phyloP scores from a whole-genome alignment of 2,888 invertebrate species.

The Metalampra italica region DNA sequence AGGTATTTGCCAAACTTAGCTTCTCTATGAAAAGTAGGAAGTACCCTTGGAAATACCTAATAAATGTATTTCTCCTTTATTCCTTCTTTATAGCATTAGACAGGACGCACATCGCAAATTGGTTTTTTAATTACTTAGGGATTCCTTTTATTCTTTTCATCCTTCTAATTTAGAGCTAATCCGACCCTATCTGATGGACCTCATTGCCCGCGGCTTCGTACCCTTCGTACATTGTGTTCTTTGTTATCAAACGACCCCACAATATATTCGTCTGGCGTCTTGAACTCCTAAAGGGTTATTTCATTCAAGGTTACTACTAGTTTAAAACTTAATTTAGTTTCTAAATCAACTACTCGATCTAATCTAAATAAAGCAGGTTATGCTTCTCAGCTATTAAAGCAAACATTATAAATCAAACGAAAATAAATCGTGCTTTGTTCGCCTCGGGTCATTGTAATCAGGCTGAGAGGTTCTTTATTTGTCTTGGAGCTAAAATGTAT shows the following conservation, averaged over 20 bases:
- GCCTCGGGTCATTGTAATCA: conserved; percentile 71
- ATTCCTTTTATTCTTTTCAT: conserved; percentile 46
- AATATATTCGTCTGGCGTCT: conserved; percentile 32
- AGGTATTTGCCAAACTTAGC: no score
- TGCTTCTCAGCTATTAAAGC: conserved; percentile 53
- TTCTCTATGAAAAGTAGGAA: no score
- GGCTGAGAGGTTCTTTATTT: conserved; percentile 48
- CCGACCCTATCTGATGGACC: conserved; percentile 32
- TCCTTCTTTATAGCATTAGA: conserved; percentile 4
- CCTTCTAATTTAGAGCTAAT: conserved; percentile 49
- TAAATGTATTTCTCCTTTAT: conserved; percentile 5
- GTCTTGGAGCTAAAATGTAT: conserved; percentile 39
- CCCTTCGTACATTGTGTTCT: conserved; percentile 36
- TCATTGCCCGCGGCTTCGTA: conserved; percentile 35
- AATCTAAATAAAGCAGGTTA: conserved; percentile 53
- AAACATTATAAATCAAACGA: conserved; percentile 65
- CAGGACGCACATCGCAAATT: conserved; percentile 34
- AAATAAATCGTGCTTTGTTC: conserved; percentile 69
- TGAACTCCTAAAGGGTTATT: conserved; percentile 29
- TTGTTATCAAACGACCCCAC: conserved; percentile 42
- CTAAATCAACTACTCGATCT: conserved; percentile 14
- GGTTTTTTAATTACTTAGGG: conserved; percentile 59
- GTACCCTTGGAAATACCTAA: no score
- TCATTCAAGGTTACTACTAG: conserved; percentile 9
- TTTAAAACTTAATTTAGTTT: conserved; percentile 23